phyloP scores from a whole-genome alignment of 2,113 vertebrate species.

The Nannobrachium achirus region DNA sequence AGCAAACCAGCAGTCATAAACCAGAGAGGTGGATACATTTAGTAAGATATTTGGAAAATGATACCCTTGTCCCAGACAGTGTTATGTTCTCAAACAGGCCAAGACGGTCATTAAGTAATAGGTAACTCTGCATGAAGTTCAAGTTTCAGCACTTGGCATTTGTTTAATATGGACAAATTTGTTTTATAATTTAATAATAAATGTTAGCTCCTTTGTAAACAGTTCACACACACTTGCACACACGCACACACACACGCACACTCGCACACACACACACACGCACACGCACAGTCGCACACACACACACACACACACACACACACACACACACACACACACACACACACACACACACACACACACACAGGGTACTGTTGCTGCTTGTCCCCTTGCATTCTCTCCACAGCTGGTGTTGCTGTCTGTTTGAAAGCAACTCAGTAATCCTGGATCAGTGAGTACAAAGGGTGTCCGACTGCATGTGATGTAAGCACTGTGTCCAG shows the following conservation, averaged over 20 bases:
- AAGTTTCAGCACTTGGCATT: constrained; percentile 1
- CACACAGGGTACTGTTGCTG: constrained; percentile 32
- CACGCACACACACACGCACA: neutral
- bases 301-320: constrained; percentile 19
- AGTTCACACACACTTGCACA: neutral
- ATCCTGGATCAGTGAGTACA: constrained; percentile 79
- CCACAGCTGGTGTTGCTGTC: constrained; percentile 41
- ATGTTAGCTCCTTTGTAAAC: constrained; percentile 35
- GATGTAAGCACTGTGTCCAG: constrained; percentile 68
- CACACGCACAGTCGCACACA: constrained; percentile 10
- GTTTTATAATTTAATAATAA: constrained; percentile 23
- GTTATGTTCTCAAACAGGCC: constrained; percentile 11
- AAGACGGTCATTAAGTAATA: constrained; percentile 33
- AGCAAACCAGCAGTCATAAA: neutral
- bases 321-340: constrained; percentile 25
- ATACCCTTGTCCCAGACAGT: constrained; percentile 40
- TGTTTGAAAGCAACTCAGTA: constrained; percentile 70
- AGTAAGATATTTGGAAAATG: constrained; percentile 13
- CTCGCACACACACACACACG: neutral
- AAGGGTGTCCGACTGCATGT: constrained; percentile 63
- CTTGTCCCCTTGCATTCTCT: constrained; percentile 62
- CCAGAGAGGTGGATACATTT: neutral
- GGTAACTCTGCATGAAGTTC: constrained; percentile 26
- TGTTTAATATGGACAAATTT: neutral
- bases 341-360: constrained; percentile 15